Percentiles rank a stretch among this genome's conserved stretches.
Conservation (phyloP, 1,140 invertebrate species). For the Leptoteleia sp. region DNA sequence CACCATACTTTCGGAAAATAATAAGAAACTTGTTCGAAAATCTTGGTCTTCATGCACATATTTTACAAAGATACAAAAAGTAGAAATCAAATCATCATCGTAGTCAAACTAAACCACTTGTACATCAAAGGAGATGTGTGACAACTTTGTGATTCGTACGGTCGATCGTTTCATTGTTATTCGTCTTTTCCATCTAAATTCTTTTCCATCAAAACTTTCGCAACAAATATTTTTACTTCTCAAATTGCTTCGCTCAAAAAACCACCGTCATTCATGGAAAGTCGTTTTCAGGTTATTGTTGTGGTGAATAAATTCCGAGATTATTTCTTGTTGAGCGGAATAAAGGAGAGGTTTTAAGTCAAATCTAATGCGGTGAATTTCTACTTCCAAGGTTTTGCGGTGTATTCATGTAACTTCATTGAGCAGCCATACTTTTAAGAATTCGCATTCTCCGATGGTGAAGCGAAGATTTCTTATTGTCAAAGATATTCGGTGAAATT, state of each 20-base stretch:
- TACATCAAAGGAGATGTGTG: constrained; percentile 7
- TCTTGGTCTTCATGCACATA: too few relatives aligned
- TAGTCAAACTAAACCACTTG: constrained; percentile 1
- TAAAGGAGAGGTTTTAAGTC: constrained; percentile 25
- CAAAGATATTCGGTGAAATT: constrained; percentile 11
- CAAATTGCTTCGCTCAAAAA: constrained; percentile 2
- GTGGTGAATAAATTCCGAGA: constrained; percentile 24
- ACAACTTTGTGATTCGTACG: constrained; percentile 7
- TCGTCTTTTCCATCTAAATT: constrained; percentile 8
- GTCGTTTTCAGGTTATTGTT: constrained; percentile 30
- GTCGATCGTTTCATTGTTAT: constrained; percentile 9
- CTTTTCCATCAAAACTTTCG: constrained; percentile 5
- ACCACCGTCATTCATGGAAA: constrained; percentile 7
- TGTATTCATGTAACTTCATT: constrained; percentile 38
- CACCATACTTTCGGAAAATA: too few relatives aligned
- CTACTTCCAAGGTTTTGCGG: constrained; percentile 16
- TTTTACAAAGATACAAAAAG: too few relatives aligned
- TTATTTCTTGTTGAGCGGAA: constrained; percentile 18
- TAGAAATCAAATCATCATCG: constrained; percentile 17
- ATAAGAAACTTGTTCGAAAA: too few relatives aligned
- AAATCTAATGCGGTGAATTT: constrained; percentile 36
- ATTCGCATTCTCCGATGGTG: constrained; percentile 20
- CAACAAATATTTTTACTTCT: constrained; percentile 21
- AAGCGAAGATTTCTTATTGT: constrained; percentile 12
- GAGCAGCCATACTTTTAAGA: constrained; percentile 6